These are phyloP conservation scores for Aldabrachelys gigantea DNA, from an alignment of 2,113 vertebrate species.

Conservation along the genomic window DNA sequence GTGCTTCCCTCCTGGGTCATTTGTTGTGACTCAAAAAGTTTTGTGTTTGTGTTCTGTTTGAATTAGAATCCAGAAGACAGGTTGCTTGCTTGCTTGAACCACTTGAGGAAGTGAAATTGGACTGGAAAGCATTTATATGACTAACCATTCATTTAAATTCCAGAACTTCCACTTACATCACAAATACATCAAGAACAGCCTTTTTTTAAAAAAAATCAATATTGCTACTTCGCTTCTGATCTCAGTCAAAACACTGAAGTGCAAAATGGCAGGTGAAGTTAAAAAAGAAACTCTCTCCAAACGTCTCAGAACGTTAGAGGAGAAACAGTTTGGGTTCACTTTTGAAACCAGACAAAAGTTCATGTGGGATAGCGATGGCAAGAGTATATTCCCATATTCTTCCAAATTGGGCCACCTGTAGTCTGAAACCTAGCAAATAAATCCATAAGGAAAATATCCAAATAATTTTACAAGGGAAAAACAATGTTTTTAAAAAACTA, in stretches of 20 bases:
- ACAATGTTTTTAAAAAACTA: neutral
- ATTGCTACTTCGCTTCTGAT: neutral
- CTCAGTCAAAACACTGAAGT: neutral
- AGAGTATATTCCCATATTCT: neutral
- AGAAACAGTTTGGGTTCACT: neutral
- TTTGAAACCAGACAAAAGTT: neutral
- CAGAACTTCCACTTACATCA: accelerated
- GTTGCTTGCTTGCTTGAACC: neutral
- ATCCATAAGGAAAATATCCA: neutral
- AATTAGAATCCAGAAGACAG: neutral
- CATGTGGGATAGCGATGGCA: neutral
- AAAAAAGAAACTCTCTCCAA: neutral
- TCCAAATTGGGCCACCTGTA: neutral
- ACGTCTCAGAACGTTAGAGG: neutral
- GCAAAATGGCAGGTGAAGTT: neutral
- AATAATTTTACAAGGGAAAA: neutral
- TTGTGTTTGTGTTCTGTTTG: neutral
- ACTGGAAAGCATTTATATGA: neutral
- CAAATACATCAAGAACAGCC: neutral
- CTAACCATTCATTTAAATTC: neutral
- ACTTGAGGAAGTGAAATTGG: neutral
- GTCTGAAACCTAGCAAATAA: neutral
- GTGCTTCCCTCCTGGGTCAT: neutral
- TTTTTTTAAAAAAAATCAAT: neutral
- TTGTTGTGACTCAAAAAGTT: neutral